Conservation (phyloP, 2,113 vertebrate species). For the Acrocephalus arundinaceus region DNA sequence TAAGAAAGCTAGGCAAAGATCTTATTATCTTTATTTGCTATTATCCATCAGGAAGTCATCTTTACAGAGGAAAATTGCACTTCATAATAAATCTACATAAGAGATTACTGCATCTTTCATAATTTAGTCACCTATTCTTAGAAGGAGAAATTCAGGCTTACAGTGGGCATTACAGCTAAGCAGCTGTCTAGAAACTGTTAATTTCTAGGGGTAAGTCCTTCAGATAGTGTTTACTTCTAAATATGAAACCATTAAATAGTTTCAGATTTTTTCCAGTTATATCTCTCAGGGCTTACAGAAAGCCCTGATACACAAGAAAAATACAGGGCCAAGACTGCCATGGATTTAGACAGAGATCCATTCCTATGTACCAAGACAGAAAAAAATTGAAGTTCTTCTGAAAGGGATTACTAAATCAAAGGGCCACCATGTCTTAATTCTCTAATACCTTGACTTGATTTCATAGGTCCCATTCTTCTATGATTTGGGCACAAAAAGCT, state of each 20-base stretch:
- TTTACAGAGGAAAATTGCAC: background rate
- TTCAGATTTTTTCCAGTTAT: background rate
- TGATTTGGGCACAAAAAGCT: background rate
- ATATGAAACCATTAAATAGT: background rate
- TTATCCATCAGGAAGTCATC: background rate
- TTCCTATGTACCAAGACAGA: background rate
- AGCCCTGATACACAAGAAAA: background rate
- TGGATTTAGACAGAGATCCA: background rate
- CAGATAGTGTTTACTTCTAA: background rate
- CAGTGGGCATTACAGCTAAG: background rate
- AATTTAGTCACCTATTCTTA: background rate
- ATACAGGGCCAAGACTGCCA: fast-evolving
- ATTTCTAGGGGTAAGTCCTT: background rate
- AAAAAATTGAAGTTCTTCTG: background rate
- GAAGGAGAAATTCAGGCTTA: background rate
- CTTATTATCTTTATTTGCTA: background rate
- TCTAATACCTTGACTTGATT: background rate
- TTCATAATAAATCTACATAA: background rate
- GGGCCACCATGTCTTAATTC: background rate
- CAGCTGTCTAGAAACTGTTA: background rate
- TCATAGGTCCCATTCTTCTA: background rate
- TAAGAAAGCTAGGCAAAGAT: background rate
- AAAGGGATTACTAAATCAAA: background rate
- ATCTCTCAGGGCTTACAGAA: background rate
- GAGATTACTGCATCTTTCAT: background rate